Evolutionary conservation across 1,140 invertebrate genomes (phyloP), one percentile per base, ranked within the genome.

Genomic region (Panulirus ornatus): DNA sequence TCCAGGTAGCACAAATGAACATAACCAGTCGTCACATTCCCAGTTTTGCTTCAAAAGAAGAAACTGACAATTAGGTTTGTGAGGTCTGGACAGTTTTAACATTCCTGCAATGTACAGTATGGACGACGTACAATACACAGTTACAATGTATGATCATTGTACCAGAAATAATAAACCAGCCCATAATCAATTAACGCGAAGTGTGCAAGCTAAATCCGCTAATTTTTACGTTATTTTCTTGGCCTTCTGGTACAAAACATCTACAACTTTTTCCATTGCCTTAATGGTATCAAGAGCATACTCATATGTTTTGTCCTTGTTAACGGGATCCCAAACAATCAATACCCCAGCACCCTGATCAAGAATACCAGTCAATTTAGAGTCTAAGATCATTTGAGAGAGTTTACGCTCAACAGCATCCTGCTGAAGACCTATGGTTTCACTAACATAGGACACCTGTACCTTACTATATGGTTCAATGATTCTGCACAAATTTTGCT

Each of bases 331-430:
- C 94, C 99, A 99, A 14, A 99, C 97, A 92, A 99, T 98, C 42
- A 99, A 95, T 19, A 99, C 98, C 91, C 97, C 99, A 94, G 98
- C 97, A 79, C 98, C 99, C 95, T 99, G 99, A 95, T 99, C 99
- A 75, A 99, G 95, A 92, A 99, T 99, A 30, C 99, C 98, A 95
- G 96, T 96, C 92, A 99, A 96, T 94, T 99, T 99, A 92, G 99
- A 98, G 94, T 99, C 99, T 93, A 99, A 95, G 93, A 99, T 99
- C 99, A 99, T 99, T 94, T 99, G 99, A 38, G 99, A 99, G 27
- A 99, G 94, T 94, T 99, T 99, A 94, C 99, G 99, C 94, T 99
- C 99, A 71, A 99, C 98, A 95, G 97, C 96, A 78, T 97, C 95
- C 94, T 97, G 96, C 14, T 97, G 96, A 70, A 99, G 95, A 93